phyloP scores from a whole-genome alignment of 1,140 invertebrate genomes.

The Hypothenemus hampei region DNA sequence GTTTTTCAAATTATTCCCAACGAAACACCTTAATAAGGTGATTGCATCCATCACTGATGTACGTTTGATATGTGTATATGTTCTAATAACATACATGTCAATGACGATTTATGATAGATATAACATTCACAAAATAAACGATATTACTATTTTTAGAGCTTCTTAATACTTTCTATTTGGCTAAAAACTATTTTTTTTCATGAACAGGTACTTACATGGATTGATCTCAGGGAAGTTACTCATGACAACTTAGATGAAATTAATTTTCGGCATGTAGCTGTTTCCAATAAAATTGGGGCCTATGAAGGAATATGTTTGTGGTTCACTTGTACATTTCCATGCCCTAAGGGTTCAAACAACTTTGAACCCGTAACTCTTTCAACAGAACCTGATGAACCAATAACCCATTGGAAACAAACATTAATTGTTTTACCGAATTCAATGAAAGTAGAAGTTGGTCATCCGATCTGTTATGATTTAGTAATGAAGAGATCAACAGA shows the following conservation, averaged over 20 bases:
- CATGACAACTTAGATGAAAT: constrained; percentile 49
- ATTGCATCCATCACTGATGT: too few species aligned
- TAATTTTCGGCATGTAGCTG: constrained; percentile 46
- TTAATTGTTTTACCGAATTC: constrained; percentile 68
- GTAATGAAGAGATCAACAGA: constrained; percentile 50
- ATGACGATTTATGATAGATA: too few species aligned
- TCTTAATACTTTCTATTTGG: too few species aligned
- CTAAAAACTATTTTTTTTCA: neutral
- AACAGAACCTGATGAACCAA: constrained; percentile 66
- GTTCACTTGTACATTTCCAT: constrained; percentile 57
- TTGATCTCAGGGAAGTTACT: constrained; percentile 53
- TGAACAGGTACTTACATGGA: constrained; percentile 52
- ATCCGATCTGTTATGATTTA: constrained; percentile 65
- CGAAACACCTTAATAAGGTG: too few species aligned
- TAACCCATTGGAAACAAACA: constrained; percentile 98
- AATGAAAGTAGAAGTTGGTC: constrained; percentile 49
- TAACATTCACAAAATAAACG: too few species aligned
- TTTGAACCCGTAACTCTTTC: constrained; percentile 55
- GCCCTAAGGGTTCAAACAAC: constrained; percentile 16
- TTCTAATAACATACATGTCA: too few species aligned
- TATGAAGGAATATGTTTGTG: constrained; percentile 68
- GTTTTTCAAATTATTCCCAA: too few species aligned
- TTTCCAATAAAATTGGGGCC: constrained; percentile 52
- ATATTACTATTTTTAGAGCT: too few species aligned
- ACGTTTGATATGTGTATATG: too few species aligned